Conservation (phyloP, 2,797 vertebrate genomes). For the Lepidocolaptes lacrymiger region DNA sequence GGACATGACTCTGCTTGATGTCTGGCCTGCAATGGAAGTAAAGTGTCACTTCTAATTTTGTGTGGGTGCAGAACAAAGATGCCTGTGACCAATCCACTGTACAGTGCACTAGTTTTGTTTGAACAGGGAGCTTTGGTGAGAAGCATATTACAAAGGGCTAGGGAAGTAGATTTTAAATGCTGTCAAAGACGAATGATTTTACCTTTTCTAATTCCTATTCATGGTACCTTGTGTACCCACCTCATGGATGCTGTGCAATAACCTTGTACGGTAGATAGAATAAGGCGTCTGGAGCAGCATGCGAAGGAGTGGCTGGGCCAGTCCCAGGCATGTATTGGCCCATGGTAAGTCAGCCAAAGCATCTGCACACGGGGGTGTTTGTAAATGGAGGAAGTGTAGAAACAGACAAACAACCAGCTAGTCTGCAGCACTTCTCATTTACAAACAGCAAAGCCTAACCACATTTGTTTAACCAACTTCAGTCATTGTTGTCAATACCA, state of each 20-base stretch:
- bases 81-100: constrained; percentile 59
- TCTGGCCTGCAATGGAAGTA: constrained; percentile 62
- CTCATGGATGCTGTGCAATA: background rate
- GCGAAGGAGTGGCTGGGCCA: background rate
- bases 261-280: background rate
- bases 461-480: background rate
- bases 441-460: background rate
- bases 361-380: background rate
- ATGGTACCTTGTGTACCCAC: background rate
- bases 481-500: background rate
- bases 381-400: background rate
- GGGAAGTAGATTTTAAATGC: constrained; percentile 46
- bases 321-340: background rate
- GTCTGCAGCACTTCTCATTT: background rate
- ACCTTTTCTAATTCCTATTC: constrained; percentile 6
- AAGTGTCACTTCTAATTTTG: constrained; percentile 64
- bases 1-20: constrained; percentile 48
- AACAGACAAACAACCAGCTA: background rate
- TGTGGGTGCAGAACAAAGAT: constrained; percentile 66
- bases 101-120: background rate
- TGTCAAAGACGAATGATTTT: background rate
- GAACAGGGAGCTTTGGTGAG: constrained; percentile 24
- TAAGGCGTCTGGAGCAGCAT: background rate
- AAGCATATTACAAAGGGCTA: constrained; percentile 5
- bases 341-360: background rate